Percentiles rank a stretch among this genome's conserved stretches.
Conservation (phyloP, 2,888 invertebrate species). For the Pseudococcus longispinus region DNA sequence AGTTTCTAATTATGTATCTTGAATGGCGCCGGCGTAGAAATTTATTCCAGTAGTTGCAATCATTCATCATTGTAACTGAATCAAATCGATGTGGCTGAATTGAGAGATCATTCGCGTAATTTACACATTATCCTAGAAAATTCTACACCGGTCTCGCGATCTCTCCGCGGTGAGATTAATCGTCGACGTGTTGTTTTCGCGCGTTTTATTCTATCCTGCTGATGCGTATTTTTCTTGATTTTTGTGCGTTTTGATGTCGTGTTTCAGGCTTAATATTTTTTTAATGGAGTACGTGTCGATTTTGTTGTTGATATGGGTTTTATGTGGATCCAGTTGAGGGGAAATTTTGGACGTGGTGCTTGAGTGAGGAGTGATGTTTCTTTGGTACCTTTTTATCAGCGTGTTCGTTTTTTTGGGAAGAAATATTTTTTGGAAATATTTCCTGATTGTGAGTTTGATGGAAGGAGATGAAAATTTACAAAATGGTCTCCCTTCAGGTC, state of each 20-base stretch:
- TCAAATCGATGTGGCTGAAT: constrained; percentile 6
- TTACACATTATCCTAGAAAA: constrained; percentile 10
- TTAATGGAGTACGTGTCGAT: too few relatives aligned
- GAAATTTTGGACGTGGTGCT: too few relatives aligned
- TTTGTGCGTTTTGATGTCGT: background rate
- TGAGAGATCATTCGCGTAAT: constrained; percentile 31
- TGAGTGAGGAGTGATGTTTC: too few relatives aligned
- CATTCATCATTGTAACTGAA: constrained; percentile 31
- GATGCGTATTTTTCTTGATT: too few relatives aligned
- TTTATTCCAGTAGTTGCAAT: background rate
- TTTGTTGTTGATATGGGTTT: too few relatives aligned
- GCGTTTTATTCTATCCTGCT: background rate
- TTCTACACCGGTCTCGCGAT: background rate
- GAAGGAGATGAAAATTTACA: too few relatives aligned
- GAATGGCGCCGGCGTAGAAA: background rate
- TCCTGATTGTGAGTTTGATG: too few relatives aligned
- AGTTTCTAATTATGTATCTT: constrained; percentile 19
- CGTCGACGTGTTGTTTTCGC: background rate
- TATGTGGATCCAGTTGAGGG: too few relatives aligned
- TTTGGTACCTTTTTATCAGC: too few relatives aligned
- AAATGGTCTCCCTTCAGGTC: too few relatives aligned
- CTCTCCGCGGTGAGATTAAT: background rate
- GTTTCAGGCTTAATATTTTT: background rate
- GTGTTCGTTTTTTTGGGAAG: too few relatives aligned
- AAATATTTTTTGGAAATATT: too few relatives aligned